Conservation (phyloP, 2,113 vertebrate species). For the Caloenas nicobarica region DNA sequence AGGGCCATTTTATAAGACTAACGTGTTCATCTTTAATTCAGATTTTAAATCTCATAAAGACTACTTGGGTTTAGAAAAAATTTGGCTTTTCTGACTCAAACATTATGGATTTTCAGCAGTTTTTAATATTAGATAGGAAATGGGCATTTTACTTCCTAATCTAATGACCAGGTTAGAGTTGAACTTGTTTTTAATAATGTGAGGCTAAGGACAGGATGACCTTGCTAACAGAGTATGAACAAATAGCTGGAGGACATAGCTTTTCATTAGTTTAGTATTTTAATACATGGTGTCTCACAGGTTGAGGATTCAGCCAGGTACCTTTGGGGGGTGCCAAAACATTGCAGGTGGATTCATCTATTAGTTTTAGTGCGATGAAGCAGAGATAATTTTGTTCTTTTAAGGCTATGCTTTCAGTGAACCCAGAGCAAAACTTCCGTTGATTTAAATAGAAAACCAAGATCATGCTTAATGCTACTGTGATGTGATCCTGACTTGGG, state of each 20-base stretch:
- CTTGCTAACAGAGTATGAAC: not conserved
- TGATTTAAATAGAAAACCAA: not conserved
- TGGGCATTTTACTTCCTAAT: not conserved
- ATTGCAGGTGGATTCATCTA: not conserved
- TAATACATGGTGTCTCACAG: not conserved
- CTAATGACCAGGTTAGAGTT: not conserved
- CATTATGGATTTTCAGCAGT: not conserved
- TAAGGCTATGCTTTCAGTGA: not conserved
- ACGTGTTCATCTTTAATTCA: not conserved
- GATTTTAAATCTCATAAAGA: not conserved
- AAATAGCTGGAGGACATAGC: not conserved
- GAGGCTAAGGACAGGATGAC: not conserved
- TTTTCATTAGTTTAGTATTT: not conserved
- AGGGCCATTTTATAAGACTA: not conserved
- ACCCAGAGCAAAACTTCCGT: not conserved
- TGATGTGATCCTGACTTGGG: not conserved
- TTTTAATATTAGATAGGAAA: not conserved
- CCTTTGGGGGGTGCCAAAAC: not conserved
- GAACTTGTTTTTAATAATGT: not conserved
- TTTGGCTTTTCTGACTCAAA: not conserved
- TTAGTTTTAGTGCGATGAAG: not conserved
- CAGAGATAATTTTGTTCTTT: not conserved
- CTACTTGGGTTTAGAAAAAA: not conserved
- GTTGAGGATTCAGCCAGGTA: not conserved
- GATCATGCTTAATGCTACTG: not conserved